These are phyloP conservation scores for Mus spicilegus DNA, from an alignment of 2,113 vertebrate genomes.

Conservation along the genomic window DNA sequence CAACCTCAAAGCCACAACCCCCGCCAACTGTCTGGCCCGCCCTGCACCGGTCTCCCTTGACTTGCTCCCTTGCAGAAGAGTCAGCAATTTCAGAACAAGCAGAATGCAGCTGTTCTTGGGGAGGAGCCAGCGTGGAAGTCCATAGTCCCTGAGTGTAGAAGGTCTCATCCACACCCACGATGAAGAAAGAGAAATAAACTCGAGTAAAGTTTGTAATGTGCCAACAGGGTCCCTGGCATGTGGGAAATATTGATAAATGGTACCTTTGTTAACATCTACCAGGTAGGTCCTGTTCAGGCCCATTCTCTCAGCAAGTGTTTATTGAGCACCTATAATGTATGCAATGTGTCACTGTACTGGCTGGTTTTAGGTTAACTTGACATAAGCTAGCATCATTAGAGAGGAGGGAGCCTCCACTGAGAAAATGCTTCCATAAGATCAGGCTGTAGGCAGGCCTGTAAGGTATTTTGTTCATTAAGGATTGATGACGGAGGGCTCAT, in stretches of 20 bases:
- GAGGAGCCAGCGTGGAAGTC: not conserved
- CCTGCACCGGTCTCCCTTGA: not conserved
- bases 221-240: fast-evolving
- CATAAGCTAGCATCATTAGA: not conserved
- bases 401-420: not conserved
- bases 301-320: not conserved
- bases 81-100: not conserved
- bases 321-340: not conserved
- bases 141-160: fast-evolving
- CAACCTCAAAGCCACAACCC: not conserved
- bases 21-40: not conserved
- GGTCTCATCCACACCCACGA: fast-evolving
- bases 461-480: not conserved
- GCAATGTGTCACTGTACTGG: not conserved
- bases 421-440: not conserved
- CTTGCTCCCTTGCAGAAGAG: not conserved
- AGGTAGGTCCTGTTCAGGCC: not conserved
- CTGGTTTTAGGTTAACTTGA: not conserved
- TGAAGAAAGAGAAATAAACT: not conserved
- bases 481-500: not conserved
- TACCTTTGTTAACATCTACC: not conserved
- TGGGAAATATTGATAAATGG: fast-evolving
- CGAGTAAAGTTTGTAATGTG: not conserved
- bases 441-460: not conserved
- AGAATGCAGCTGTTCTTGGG: not conserved